Base-by-base conservation (phyloP, 2,113 vertebrate species). In the Pseudorhombus dupliciocellatus region DNA sequence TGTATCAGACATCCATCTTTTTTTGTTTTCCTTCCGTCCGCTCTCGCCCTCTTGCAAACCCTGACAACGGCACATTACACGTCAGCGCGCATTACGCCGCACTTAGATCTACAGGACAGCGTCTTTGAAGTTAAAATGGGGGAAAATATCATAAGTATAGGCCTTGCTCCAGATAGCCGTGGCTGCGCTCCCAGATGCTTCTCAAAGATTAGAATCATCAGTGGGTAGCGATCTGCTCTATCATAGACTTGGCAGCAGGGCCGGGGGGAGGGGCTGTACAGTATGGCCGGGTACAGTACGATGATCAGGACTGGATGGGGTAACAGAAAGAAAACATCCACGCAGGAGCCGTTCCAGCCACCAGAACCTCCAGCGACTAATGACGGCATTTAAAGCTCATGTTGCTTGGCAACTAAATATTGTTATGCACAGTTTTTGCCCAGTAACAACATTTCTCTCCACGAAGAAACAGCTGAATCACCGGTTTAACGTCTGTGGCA, bases 121-220 rank as follows among this genome's bases (percentile, higher is more conserved):
- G 80, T 87, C 86, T 91, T 92, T 92, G 88, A 92, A 88, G 87
- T 89, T 87, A 82, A 88, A 89, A 89, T 86, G 85, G 84, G 89
- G 85, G 88, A 85, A 90, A 90, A 90, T 87, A 89, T 89, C 77
- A 81, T 89, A 90, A 91, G 86, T 90, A 86, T 75, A 90, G 86
- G 88, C 89, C 77, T 84, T 15, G 56, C 73, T 92, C 87, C 89
- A 89, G 86, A 90, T 88, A 78, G 73, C 84, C 74, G 84, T 77
- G 85, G 88, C 88, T 77, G 68, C 48, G 44, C 76, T 88, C 85
- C 87, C 88, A 89, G 85, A 92, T 88, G 84, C 87, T 77, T 77
- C 78, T 78, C 75, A 69, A 65, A 92, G 91, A 90, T 91, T 88
- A 83, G 82, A 90, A 86, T 87, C 79, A 80, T 89, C 83, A 86